These are phyloP conservation scores for Laterallus jamaicensis DNA, from an alignment of 2,113 vertebrate genomes.

Conservation along the genomic window DNA sequence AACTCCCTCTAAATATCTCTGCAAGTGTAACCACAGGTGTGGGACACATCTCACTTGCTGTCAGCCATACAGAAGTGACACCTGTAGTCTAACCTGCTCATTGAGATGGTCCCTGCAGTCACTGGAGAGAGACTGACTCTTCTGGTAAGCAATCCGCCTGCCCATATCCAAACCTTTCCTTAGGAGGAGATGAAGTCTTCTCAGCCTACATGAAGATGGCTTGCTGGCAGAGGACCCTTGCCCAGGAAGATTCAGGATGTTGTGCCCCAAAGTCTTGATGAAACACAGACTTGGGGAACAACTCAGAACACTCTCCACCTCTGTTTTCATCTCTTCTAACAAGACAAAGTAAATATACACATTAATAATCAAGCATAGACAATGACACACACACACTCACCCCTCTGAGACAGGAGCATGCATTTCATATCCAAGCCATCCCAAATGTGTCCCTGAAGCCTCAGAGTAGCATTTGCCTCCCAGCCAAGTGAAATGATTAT, in stretches of 20 bases:
- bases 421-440: background rate
- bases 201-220: background rate
- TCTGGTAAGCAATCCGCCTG: background rate
- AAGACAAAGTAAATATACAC: background rate
- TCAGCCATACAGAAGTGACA: background rate
- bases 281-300: background rate
- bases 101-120: background rate
- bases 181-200: background rate
- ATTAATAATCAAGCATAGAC: background rate
- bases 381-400: background rate
- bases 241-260: background rate
- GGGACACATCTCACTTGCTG: background rate
- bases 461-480: background rate
- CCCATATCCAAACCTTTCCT: background rate
- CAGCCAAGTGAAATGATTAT: slow-evolving; percentile 7
- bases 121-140: background rate
- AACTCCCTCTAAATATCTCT: background rate
- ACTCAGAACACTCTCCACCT: background rate
- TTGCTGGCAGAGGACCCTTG: background rate
- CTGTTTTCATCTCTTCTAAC: background rate
- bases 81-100: background rate
- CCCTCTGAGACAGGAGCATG: background rate
- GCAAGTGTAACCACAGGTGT: background rate
- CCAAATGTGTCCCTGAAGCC: background rate
- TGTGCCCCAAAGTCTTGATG: background rate